These are phyloP conservation scores for Brachionus calyciflorus DNA, from an alignment of 1,140 invertebrate genomes.

Conservation along the genomic window DNA sequence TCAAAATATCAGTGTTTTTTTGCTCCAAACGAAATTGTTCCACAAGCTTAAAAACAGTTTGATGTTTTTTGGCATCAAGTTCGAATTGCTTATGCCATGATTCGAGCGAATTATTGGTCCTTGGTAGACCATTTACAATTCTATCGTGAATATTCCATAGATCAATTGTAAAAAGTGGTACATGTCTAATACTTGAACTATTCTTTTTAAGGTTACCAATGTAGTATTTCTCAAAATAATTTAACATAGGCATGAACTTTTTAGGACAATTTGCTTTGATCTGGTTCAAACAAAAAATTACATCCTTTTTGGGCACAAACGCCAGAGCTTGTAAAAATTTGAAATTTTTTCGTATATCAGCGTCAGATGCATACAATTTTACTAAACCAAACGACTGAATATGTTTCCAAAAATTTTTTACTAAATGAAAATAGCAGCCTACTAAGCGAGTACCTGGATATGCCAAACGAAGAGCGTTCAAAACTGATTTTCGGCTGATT, in stretches of 20 bases:
- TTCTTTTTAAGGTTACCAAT: not conserved
- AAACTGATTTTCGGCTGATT: too few species aligned
- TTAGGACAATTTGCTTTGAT: not conserved
- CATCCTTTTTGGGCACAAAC: not conserved
- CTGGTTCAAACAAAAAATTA: not conserved
- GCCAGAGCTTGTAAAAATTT: not conserved
- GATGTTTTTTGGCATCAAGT: not conserved
- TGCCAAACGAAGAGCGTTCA: too few species aligned
- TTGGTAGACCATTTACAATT: not conserved
- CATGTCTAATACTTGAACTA: not conserved
- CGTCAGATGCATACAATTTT: not conserved
- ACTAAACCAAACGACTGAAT: not conserved
- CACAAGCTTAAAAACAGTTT: not conserved
- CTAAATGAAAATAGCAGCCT: conserved; percentile 21
- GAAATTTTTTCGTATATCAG: not conserved
- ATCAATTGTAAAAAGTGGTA: not conserved
- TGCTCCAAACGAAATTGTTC: conserved; percentile 15
- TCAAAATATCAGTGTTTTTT: not conserved
- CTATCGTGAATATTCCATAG: not conserved
- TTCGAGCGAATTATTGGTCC: not conserved
- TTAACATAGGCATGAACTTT: not conserved
- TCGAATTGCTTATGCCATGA: conserved; percentile 21
- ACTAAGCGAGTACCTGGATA: too few species aligned
- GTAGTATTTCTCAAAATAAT: conserved; percentile 21
- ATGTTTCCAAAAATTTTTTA: not conserved